Conservation (phyloP, 2,113 vertebrate genomes). For the Pogonocichla stellata region DNA sequence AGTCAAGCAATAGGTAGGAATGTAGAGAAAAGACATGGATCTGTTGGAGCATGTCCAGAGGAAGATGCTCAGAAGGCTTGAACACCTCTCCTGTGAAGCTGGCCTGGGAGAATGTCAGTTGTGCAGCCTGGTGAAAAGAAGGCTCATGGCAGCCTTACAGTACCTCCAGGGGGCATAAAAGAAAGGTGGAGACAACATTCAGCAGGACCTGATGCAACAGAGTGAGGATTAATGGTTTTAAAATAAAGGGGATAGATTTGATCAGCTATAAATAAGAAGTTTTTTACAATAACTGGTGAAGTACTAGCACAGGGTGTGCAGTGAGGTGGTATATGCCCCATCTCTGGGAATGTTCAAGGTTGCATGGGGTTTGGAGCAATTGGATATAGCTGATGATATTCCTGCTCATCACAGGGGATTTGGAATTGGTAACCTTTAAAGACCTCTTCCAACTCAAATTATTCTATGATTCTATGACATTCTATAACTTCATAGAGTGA, state of each 20-base stretch:
- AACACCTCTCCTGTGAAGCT: neutral
- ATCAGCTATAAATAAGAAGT: neutral
- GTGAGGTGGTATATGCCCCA: too few species aligned
- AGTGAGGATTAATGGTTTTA: neutral
- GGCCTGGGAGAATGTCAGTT: neutral
- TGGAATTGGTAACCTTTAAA: neutral
- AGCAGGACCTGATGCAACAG: neutral
- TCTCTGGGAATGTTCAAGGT: neutral
- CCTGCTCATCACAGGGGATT: neutral
- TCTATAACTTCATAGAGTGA: neutral
- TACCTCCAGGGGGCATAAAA: fast-evolving
- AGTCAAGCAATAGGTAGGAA: neutral
- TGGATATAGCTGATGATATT: neutral
- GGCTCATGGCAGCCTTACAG: neutral
- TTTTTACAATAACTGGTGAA: neutral
- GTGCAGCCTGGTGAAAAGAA: neutral
- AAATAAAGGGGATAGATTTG: neutral
- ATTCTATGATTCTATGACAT: neutral
- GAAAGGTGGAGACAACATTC: neutral
- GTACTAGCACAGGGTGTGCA: neutral
- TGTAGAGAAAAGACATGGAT: fast-evolving
- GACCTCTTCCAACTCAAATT: neutral
- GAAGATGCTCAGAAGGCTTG: neutral
- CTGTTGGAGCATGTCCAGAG: neutral
- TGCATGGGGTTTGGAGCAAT: neutral